These are phyloP conservation scores for Danaus plexippus DNA, from an alignment of 1,140 invertebrate species.

Conservation along the genomic window DNA sequence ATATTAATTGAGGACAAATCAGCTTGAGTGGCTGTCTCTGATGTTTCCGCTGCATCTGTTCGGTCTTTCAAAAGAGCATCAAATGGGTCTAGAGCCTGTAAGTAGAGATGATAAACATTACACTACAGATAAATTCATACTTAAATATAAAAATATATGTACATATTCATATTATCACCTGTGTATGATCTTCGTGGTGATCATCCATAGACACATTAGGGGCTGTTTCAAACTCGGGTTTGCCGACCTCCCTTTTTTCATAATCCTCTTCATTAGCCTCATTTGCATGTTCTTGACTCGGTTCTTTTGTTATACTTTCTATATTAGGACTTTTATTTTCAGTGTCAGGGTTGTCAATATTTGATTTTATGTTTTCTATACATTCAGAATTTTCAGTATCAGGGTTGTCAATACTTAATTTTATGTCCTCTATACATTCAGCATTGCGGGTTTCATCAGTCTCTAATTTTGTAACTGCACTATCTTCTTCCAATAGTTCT, in stretches of 20 bases:
- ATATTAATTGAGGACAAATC: slow-evolving; percentile 31
- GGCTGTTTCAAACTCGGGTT: slow-evolving; percentile 60
- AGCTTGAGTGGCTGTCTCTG: slow-evolving; percentile 29
- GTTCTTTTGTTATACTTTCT: slow-evolving; percentile 1
- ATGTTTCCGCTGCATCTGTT: slow-evolving; percentile 27
- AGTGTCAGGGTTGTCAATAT: no score
- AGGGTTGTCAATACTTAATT: no score
- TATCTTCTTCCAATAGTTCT: no score
- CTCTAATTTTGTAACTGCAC: no score
- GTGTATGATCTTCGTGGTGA: slow-evolving; percentile 56
- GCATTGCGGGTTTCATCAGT: no score
- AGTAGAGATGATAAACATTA: slow-evolving; percentile 11
- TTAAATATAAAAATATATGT: no score
- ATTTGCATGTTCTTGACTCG: slow-evolving; percentile 12
- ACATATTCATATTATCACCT: slow-evolving; percentile 28
- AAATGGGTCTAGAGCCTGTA: slow-evolving; percentile 65
- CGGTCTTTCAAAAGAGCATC: slow-evolving; percentile 58
- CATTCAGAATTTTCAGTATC: no score
- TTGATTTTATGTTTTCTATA: no score
- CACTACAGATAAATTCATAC: background rate
- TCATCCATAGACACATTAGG: slow-evolving; percentile 57
- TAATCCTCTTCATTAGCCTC: slow-evolving; percentile 16
- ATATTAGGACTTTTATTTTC: slow-evolving; percentile 1
- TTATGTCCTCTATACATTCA: no score
- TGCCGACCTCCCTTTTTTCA: slow-evolving; percentile 37